Percentiles rank a stretch among this genome's conserved stretches.
Evolutionary conservation across 2,113 vertebrate genomes (phyloP).

Genomic region (Hippocampus comes): DNA sequence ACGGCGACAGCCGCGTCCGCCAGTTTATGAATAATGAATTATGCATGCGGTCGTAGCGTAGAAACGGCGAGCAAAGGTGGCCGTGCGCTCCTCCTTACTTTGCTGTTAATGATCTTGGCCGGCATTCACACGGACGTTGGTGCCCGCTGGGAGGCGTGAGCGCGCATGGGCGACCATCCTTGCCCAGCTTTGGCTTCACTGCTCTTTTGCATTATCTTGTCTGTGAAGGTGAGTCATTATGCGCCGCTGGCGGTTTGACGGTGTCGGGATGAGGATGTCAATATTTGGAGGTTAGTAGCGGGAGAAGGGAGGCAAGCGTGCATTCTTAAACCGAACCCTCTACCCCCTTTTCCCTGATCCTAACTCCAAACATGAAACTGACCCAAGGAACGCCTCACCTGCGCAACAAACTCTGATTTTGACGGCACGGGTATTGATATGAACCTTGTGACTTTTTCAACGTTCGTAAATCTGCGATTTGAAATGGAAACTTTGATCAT

Average conservation of each 20-base stretch:
- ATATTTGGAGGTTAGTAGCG: slow-evolving; percentile 13
- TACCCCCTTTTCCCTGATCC: not conserved
- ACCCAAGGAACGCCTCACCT: too few relatives aligned
- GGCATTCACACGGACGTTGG: slow-evolving; percentile 50
- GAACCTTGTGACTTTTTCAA: too few relatives aligned
- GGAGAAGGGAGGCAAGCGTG: slow-evolving; percentile 2
- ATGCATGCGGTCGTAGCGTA: slow-evolving; percentile 42
- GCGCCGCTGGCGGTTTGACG: slow-evolving; percentile 37
- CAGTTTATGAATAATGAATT: slow-evolving; percentile 62
- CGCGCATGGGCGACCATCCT: slow-evolving; percentile 52
- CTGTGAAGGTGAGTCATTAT: slow-evolving; percentile 62
- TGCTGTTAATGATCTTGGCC: slow-evolving; percentile 57
- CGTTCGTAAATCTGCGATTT: too few relatives aligned
- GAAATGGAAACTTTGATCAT: too few relatives aligned
- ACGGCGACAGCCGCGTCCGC: slow-evolving; percentile 58
- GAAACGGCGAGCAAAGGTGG: slow-evolving; percentile 6
- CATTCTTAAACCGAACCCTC: not conserved
- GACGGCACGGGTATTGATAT: too few relatives aligned
- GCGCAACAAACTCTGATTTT: too few relatives aligned
- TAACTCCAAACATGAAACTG: too few relatives aligned
- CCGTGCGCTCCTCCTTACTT: slow-evolving; percentile 30
- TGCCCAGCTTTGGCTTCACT: slow-evolving; percentile 62
- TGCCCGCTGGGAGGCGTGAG: slow-evolving; percentile 45
- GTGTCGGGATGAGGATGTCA: slow-evolving; percentile 54
- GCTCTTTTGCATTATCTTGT: slow-evolving; percentile 68